Percentiles rank a stretch among this genome's conserved stretches.
phyloP scores from a whole-genome alignment of 1,140 invertebrate species.

The Stegodyphus mimosarum region DNA sequence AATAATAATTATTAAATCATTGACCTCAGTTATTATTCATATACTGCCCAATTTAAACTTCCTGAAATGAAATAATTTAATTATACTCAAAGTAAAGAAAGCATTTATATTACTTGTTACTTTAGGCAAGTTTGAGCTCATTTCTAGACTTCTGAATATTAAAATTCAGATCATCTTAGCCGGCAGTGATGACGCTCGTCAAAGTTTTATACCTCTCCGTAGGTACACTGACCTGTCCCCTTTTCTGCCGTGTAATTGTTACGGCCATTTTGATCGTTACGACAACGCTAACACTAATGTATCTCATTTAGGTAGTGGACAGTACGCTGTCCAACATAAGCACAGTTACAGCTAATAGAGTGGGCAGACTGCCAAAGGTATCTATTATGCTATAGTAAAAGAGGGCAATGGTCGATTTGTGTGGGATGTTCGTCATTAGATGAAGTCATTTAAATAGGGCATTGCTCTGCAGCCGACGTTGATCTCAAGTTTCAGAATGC shows the following conservation, averaged over 20 bases:
- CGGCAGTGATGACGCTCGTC: too few species aligned
- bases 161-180: too few species aligned
- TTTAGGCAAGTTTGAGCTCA: too few species aligned
- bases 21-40: too few species aligned
- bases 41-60: background rate
- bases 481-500: background rate
- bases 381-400: constrained; percentile 10
- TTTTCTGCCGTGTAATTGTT: constrained; percentile 16
- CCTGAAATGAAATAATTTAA: background rate
- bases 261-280: constrained; percentile 19
- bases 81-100: background rate
- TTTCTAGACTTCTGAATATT: too few species aligned
- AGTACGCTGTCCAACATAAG: constrained; percentile 9
- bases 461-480: background rate
- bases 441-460: constrained; percentile 23
- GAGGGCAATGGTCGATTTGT: constrained; percentile 22
- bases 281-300: constrained; percentile 6
- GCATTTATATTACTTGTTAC: too few species aligned
- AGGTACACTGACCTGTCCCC: too few species aligned
- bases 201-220: too few species aligned
- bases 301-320: constrained; percentile 36
- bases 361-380: constrained; percentile 42
- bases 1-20: too few species aligned
- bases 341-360: constrained; percentile 31
- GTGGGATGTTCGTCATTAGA: background rate